phyloP scores from a whole-genome alignment of 2,113 vertebrate genomes.

The Heliornis fulica region DNA sequence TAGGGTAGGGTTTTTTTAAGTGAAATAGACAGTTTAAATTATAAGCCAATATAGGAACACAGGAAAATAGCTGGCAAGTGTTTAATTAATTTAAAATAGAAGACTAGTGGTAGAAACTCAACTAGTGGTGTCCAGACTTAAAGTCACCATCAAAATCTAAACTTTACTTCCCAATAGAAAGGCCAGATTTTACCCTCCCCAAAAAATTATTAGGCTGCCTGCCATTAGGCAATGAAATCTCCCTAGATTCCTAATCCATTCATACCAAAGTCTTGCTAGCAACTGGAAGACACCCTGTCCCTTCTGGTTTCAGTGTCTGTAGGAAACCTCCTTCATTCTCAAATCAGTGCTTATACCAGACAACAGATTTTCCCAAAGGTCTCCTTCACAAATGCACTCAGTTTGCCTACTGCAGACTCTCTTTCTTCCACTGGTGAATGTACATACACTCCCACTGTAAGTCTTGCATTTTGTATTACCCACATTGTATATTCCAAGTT shows the following conservation, averaged over 20 bases:
- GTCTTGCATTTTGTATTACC: too few relatives aligned
- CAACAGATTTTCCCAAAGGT: not conserved
- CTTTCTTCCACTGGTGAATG: not conserved
- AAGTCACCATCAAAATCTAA: not conserved
- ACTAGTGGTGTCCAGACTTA: not conserved
- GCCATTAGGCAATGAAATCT: not conserved
- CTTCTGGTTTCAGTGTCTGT: not conserved
- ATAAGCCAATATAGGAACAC: not conserved
- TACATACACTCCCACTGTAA: not conserved
- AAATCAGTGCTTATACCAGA: not conserved
- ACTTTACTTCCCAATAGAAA: not conserved
- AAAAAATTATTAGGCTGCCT: not conserved
- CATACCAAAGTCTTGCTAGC: not conserved
- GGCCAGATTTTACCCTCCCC: rapidly evolving
- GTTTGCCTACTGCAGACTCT: not conserved
- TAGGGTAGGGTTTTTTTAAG: not conserved
- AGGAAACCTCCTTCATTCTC: not conserved
- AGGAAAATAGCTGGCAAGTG: not conserved
- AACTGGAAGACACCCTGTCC: not conserved
- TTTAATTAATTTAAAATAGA: not conserved
- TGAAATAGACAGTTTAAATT: not conserved
- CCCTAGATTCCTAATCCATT: not conserved
- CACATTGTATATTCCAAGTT: too few relatives aligned
- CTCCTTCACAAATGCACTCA: not conserved
- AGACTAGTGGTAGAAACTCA: not conserved